phyloP scores from a whole-genome alignment of 2,797 vertebrate genomes.

The Gymnoscopelus microlampas region DNA sequence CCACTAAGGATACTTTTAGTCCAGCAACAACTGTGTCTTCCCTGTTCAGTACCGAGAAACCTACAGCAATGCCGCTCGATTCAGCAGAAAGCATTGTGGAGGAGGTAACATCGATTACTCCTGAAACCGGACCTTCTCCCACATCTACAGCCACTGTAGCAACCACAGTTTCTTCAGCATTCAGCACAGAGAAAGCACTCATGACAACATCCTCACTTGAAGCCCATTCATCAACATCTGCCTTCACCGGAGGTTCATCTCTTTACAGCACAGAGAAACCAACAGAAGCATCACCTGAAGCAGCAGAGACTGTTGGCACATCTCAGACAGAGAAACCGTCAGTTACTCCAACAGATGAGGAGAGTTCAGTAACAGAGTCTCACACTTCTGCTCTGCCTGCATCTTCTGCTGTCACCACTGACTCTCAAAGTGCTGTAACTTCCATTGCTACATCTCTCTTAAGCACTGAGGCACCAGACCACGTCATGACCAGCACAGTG shows the following conservation, averaged over 20 bases:
- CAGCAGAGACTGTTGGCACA: background rate
- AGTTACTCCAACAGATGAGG: background rate
- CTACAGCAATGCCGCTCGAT: slow-evolving; percentile 6
- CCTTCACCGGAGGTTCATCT: background rate
- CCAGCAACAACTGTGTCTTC: slow-evolving; percentile 5
- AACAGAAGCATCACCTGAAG: background rate
- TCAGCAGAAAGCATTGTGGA: background rate
- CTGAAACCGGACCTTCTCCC: too few relatives aligned
- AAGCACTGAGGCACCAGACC: too few relatives aligned
- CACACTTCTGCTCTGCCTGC: too few relatives aligned
- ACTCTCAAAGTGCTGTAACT: too few relatives aligned
- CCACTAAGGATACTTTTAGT: background rate
- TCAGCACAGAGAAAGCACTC: slow-evolving; percentile 29
- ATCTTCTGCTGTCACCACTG: too few relatives aligned
- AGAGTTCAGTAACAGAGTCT: too few relatives aligned
- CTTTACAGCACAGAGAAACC: slow-evolving; percentile 7
- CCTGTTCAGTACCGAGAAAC: slow-evolving; percentile 43
- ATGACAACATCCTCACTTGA: background rate
- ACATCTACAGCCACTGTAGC: background rate
- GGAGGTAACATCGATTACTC: background rate
- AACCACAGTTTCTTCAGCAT: slow-evolving; percentile 9
- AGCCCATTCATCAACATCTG: background rate
- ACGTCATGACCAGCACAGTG: too few relatives aligned
- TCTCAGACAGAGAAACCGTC: background rate
- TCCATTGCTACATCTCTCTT: too few relatives aligned